phyloP scores from a whole-genome alignment of 2,888 invertebrate genomes.

The Lampropteryx suffumata region DNA sequence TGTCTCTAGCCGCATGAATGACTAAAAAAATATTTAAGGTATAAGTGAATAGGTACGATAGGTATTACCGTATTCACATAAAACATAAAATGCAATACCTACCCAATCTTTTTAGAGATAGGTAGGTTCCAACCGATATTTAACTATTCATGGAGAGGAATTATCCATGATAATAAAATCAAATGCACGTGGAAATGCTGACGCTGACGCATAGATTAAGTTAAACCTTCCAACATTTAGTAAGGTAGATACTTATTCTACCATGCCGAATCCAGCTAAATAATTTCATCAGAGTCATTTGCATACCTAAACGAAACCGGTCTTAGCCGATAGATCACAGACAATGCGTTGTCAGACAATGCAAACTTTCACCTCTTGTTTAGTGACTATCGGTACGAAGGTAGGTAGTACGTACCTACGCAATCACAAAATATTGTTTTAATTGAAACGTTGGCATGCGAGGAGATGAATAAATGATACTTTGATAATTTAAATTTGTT shows the following conservation, averaged over 20 bases:
- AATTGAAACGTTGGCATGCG: slow-evolving; percentile 2
- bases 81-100: no score
- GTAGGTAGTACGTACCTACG: slow-evolving; percentile 6
- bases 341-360: slow-evolving; percentile 51
- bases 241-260: no score
- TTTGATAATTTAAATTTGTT: no score
- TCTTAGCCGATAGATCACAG: slow-evolving; percentile 43
- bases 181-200: slow-evolving; percentile 25
- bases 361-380: slow-evolving; percentile 47
- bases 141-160: no score
- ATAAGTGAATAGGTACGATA: no score
- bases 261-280: slow-evolving; percentile 34
- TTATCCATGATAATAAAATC: not conserved
- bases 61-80: no score
- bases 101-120: no score
- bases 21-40: not conserved
- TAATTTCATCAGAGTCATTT: slow-evolving; percentile 53
- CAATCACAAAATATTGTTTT: slow-evolving; percentile 6
- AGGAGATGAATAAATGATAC: no score
- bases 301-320: slow-evolving; percentile 48
- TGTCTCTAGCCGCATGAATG: not conserved
- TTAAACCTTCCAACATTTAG: slow-evolving; percentile 27
- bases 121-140: no score
- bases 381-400: slow-evolving; percentile 15
- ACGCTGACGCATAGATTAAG: slow-evolving; percentile 27